Evolutionary conservation across 2,797 vertebrate species (phyloP), one percentile per base, ranked within the genome.

Genomic region (Schizothorax lantsangensis): DNA sequence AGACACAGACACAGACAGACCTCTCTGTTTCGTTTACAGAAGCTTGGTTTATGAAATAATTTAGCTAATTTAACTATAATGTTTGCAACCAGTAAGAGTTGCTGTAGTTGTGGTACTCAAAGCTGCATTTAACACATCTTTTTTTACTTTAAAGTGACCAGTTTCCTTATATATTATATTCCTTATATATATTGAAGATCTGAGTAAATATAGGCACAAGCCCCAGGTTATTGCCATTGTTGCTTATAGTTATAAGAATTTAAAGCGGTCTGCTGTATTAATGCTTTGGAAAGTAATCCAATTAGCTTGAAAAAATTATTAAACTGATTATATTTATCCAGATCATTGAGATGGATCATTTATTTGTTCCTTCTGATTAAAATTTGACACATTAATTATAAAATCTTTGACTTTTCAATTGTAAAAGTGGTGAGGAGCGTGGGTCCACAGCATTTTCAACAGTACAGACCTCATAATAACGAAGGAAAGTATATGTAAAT

Each of bases 291-390:
- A 54, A 81, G 36, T 9, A 21, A 43, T 49, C 19, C 2, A 49
- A 33, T 81, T 10, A 69, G 5, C 54, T 9, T 64, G 0, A 43
- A 23, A 36, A n/a, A 66, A 21, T 75, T 2, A 11, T 73, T 30
- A 40, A 72, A 30, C 2, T 23, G 2, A 23, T 23, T 19, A n/a
- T 10, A 26, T 73, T 59, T 54, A 73, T 59, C 54, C 4, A 57
- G 6, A 40, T 38, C 30, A 69, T 10, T 43, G 23, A 54, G 40
- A 26, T 6, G 0, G 30, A 23, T 73, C 40, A 80, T 82, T 79
- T 71, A 36, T 73, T 54, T 84, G 85, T 92, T 87, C 88, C 71
- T 72, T 84, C 88, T 81, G 33, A 73, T 79, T 90, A 81, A 87
- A 91, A 91, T 84, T 85, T 36, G 21, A 62, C 68, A 84, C 43